Evolutionary conservation across 1,140 invertebrate species (phyloP).

Genomic region (Lerema accius): DNA sequence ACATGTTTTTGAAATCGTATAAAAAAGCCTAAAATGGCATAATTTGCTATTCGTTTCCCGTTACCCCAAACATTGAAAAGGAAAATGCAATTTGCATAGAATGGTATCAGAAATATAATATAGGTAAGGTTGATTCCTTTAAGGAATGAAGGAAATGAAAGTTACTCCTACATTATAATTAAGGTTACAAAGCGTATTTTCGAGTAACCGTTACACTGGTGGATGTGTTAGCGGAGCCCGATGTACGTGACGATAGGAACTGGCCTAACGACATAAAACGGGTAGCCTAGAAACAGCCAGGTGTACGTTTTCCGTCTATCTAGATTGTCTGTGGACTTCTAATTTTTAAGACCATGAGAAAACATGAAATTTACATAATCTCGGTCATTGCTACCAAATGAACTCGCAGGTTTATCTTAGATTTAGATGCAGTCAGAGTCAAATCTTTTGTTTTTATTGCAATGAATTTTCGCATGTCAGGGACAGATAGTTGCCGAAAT

Average conservation of each 20-base stretch:
- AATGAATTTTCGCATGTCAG: too few relatives aligned
- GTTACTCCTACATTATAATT: constrained; percentile 12
- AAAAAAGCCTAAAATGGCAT: too few relatives aligned
- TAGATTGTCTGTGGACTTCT: constrained; percentile 8
- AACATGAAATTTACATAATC: neutral
- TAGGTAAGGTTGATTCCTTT: too few relatives aligned
- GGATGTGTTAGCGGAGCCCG: constrained; percentile 10
- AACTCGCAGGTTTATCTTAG: neutral
- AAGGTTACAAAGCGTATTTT: constrained; percentile 15
- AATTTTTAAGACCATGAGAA: constrained; percentile 7
- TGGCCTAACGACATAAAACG: constrained; percentile 19
- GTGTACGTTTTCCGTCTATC: constrained; percentile 12
- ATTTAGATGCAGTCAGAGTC: neutral
- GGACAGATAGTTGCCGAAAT: too few relatives aligned
- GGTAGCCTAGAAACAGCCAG: constrained; percentile 21
- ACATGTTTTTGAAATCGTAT: too few relatives aligned
- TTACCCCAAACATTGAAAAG: too few relatives aligned
- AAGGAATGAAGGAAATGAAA: constrained; percentile 10
- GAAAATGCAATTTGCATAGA: too few relatives aligned
- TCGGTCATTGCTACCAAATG: neutral
- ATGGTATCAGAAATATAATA: too few relatives aligned
- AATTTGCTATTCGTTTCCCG: too few relatives aligned
- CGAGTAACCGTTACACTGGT: constrained; percentile 11
- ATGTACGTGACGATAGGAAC: constrained; percentile 26
- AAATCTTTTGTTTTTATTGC: too few relatives aligned